These are phyloP conservation scores for Thoracochromis brauschi DNA, from an alignment of 2,113 vertebrate species.

Conservation along the genomic window DNA sequence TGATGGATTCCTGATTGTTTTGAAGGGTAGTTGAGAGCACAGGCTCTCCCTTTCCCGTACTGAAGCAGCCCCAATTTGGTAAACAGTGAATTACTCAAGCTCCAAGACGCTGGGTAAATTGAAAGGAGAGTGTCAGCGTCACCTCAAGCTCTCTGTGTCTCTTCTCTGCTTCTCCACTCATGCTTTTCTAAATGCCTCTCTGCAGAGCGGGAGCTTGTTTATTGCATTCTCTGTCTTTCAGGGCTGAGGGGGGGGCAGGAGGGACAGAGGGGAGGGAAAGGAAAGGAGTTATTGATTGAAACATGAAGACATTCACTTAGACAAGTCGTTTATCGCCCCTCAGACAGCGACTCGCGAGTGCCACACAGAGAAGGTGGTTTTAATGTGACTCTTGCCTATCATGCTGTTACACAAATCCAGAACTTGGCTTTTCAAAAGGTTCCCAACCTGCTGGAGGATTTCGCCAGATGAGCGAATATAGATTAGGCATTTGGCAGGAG, in stretches of 20 bases:
- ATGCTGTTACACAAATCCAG: neutral
- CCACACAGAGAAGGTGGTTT: slow-evolving; percentile 8
- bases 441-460: neutral
- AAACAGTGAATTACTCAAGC: slow-evolving; percentile 54
- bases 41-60: neutral
- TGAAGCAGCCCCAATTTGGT: slow-evolving; percentile 55
- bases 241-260: neutral
- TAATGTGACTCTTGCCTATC: neutral
- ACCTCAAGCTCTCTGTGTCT: slow-evolving; percentile 34
- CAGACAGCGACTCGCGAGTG: neutral
- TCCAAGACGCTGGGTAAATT: slow-evolving; percentile 42
- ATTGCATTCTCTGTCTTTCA: slow-evolving; percentile 38
- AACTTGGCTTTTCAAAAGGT: neutral
- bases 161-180: slow-evolving; percentile 29
- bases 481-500: neutral
- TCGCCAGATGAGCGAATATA: neutral
- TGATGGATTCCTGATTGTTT: slow-evolving; percentile 62
- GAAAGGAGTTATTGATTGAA: slow-evolving; percentile 55
- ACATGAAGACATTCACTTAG: slow-evolving; percentile 55
- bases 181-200: slow-evolving; percentile 41
- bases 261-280: slow-evolving; percentile 2
- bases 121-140: slow-evolving; percentile 50
- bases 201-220: slow-evolving; percentile 44
- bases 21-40: slow-evolving; percentile 49
- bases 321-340: slow-evolving; percentile 58